phyloP scores from a whole-genome alignment of 2,113 vertebrate genomes.

The Chaenogobius annularis region DNA sequence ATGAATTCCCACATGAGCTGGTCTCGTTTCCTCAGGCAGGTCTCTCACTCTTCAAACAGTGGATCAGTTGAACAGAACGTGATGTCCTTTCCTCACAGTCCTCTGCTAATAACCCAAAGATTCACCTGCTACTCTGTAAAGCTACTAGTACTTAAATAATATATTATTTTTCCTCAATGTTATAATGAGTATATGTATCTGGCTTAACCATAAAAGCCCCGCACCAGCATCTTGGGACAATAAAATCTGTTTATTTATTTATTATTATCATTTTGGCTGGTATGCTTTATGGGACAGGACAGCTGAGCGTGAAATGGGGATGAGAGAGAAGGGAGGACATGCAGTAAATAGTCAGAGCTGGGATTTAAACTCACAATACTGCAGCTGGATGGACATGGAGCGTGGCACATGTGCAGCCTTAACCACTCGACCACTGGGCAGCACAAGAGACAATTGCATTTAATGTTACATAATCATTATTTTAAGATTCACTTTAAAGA shows the following conservation, averaged over 20 bases:
- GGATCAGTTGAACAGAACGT: constrained; percentile 34
- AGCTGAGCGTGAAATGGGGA: no score
- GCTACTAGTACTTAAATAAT: constrained; percentile 12
- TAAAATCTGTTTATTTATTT: no score
- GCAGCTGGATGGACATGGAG: no score
- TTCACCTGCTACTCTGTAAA: not conserved
- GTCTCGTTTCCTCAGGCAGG: constrained; percentile 30
- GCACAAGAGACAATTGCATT: not conserved
- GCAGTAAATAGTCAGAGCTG: no score
- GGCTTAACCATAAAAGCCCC: not conserved
- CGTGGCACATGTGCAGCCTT: no score
- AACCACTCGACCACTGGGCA: no score
- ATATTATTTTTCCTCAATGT: not conserved
- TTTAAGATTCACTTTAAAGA: not conserved
- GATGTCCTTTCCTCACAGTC: constrained; percentile 16
- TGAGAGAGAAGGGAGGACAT: no score
- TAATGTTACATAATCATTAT: not conserved
- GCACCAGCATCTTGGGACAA: not conserved
- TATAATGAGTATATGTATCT: not conserved
- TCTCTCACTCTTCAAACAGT: constrained; percentile 50
- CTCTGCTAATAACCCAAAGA: constrained; percentile 18
- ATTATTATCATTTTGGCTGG: no score
- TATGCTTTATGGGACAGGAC: no score
- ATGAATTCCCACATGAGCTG: constrained; percentile 35
- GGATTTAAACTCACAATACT: no score